Conservation (phyloP, 2,113 vertebrate genomes). For the Gobius niger region DNA sequence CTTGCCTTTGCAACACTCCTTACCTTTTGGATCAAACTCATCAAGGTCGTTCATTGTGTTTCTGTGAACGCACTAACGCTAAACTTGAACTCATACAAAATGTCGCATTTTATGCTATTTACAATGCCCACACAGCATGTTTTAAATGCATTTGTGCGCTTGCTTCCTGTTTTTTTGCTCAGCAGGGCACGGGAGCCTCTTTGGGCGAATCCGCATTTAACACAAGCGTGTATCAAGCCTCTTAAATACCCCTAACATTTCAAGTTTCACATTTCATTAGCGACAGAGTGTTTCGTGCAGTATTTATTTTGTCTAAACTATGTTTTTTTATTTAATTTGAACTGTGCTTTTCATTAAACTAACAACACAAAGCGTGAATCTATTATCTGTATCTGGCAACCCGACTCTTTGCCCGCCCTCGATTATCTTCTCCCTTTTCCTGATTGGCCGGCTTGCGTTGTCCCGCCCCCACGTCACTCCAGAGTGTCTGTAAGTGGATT, state of each 20-base stretch:
- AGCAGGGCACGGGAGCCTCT: conserved; percentile 1
- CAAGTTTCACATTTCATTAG: accelerated
- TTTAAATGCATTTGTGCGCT: not conserved
- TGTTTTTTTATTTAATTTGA: accelerated
- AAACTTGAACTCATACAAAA: too few relatives aligned
- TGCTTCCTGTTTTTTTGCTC: conserved; percentile 52
- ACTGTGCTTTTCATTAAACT: not conserved
- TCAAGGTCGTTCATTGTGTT: conserved; percentile 44
- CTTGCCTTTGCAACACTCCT: not conserved
- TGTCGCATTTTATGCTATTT: not conserved
- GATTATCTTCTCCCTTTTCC: not conserved
- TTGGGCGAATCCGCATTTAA: not conserved
- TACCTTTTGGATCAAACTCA: conserved; percentile 77
- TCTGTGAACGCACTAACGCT: not conserved
- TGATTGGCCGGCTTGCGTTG: conserved; percentile 43
- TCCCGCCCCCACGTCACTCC: conserved; percentile 29
- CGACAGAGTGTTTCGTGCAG: too few relatives aligned
- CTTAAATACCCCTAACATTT: not conserved
- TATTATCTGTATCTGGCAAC: conserved; percentile 36
- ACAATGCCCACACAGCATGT: not conserved
- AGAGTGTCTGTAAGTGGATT: conserved; percentile 28
- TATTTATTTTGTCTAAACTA: not conserved
- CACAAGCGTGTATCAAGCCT: not conserved
- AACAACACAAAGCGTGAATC: not conserved
- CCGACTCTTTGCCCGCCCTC: not conserved